These are phyloP conservation scores for Pantala flavescens DNA, from an alignment of 1,140 invertebrate species.

Conservation along the genomic window DNA sequence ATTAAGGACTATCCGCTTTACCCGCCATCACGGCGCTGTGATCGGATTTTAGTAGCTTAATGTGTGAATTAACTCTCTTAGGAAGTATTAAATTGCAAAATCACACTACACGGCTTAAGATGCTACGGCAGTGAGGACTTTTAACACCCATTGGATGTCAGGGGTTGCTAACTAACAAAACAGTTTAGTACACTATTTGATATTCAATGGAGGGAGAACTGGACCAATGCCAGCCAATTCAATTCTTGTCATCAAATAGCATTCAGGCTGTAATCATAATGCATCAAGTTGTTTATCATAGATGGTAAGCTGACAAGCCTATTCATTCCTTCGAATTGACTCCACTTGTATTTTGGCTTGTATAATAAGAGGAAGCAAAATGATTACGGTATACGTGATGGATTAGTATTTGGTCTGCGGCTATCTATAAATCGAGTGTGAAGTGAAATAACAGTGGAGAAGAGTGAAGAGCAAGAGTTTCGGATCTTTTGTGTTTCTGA, in stretches of 20 bases:
- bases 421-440: not conserved
- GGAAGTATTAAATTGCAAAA: not conserved
- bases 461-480: too few relatives aligned
- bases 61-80: not conserved
- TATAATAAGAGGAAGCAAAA: not conserved
- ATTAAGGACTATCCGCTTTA: not conserved
- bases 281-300: constrained; percentile 2
- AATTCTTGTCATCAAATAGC: constrained; percentile 6
- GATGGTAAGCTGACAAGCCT: not conserved
- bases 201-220: not conserved
- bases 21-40: not conserved
- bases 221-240: not conserved
- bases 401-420: not conserved
- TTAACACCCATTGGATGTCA: not conserved
- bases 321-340: not conserved
- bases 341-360: not conserved
- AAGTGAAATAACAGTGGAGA: not conserved
- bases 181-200: not conserved
- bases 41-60: not conserved
- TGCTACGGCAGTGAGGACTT: not conserved
- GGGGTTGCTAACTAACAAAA: not conserved
- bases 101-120: not conserved
- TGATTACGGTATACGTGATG: not conserved
- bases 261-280: not conserved
- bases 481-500: not conserved